Evolutionary conservation across 1,140 invertebrate species (phyloP).

Genomic region (Copidosoma floridanum): DNA sequence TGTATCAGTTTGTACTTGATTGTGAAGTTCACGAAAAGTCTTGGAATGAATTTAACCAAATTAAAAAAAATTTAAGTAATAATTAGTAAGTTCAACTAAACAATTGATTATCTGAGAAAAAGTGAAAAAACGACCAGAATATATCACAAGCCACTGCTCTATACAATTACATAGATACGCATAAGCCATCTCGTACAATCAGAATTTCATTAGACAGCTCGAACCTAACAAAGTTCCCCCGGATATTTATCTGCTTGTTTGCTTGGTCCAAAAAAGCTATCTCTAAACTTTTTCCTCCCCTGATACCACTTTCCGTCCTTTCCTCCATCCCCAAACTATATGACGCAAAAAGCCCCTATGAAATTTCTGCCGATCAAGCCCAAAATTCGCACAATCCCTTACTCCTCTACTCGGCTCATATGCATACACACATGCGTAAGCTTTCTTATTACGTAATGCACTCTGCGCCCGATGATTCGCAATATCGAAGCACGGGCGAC

Average conservation of each 20-base stretch:
- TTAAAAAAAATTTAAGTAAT: too few species aligned
- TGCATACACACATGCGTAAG: background rate
- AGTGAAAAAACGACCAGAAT: too few species aligned
- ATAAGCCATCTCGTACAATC: too few species aligned
- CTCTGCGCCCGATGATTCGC: conserved; percentile 19
- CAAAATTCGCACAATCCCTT: background rate
- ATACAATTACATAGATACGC: too few species aligned
- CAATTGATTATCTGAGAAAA: too few species aligned
- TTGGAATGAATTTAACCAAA: too few species aligned
- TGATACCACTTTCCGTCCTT: too few species aligned
- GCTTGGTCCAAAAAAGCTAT: background rate
- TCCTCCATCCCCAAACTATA: background rate
- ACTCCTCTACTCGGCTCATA: background rate
- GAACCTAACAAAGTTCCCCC: too few species aligned
- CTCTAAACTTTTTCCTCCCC: conserved; percentile 16
- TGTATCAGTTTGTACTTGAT: too few species aligned
- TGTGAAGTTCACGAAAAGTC: too few species aligned
- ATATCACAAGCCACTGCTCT: conserved; percentile 7
- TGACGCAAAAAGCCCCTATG: background rate
- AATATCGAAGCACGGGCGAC: background rate
- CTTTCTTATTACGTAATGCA: conserved; percentile 28
- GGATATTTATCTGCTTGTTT: conserved; percentile 23
- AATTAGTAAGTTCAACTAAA: too few species aligned
- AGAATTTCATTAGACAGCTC: conserved; percentile 15
- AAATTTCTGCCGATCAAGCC: background rate